Conservation (phyloP, 2,888 invertebrate genomes). For the Bellardia pandia region DNA sequence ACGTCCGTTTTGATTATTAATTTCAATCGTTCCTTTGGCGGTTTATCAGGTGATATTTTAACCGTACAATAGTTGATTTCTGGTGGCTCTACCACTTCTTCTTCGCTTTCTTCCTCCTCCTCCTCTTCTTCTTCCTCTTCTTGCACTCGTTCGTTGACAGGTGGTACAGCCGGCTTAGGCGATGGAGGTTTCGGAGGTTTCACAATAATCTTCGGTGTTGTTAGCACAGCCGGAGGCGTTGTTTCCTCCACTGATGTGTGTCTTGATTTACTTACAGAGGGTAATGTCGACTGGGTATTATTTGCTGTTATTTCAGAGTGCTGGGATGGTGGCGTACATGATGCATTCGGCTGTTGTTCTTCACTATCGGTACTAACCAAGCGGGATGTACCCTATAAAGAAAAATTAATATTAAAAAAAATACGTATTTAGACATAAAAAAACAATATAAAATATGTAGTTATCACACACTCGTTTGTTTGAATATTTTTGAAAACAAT, state of each 20-base stretch:
- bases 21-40: slow-evolving; percentile 85
- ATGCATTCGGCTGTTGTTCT: slow-evolving; percentile 85
- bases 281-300: slow-evolving; percentile 51
- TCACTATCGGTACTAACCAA: slow-evolving; percentile 88
- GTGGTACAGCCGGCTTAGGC: slow-evolving; percentile 69
- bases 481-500: slow-evolving; percentile 7
- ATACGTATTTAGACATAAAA: slow-evolving; percentile 5
- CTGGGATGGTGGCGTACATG: slow-evolving; percentile 79
- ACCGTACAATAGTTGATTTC: slow-evolving; percentile 83
- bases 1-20: slow-evolving; percentile 84
- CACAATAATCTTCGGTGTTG: slow-evolving; percentile 80
- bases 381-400: slow-evolving; percentile 86
- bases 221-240: slow-evolving; percentile 55
- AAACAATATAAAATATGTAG: background rate
- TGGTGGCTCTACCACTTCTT: slow-evolving; percentile 79
- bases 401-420: slow-evolving; percentile 13
- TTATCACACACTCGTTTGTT: slow-evolving; percentile 1
- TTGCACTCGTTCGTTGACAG: slow-evolving; percentile 35
- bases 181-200: slow-evolving; percentile 78
- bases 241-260: slow-evolving; percentile 74
- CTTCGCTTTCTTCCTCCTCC: slow-evolving; percentile 70
- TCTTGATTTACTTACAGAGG: slow-evolving; percentile 69
- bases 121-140: slow-evolving; percentile 76
- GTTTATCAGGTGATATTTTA: slow-evolving; percentile 84
- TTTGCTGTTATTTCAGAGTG: slow-evolving; percentile 73